Evolutionary conservation across 2,888 invertebrate genomes (phyloP).

Genomic region (Tethea ocularis): DNA sequence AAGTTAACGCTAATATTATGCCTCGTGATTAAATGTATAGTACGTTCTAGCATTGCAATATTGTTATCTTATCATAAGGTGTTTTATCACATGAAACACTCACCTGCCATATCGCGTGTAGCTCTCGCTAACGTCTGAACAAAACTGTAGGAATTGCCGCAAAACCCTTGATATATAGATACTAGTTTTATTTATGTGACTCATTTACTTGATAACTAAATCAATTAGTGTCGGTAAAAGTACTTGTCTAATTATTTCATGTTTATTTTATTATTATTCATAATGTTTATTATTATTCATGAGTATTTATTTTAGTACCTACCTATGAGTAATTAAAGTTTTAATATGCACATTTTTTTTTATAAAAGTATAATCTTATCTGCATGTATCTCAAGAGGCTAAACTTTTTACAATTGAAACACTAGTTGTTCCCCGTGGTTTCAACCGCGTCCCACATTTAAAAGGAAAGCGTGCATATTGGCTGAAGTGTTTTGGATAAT

Average conservation of each 20-base stretch:
- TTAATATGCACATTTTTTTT: background rate
- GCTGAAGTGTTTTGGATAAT: too few relatives aligned
- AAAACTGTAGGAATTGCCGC: background rate
- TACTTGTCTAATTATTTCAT: background rate
- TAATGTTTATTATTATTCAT: background rate
- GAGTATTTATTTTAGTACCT: background rate
- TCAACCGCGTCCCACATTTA: too few relatives aligned
- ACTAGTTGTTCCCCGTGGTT: too few relatives aligned
- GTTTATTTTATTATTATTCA: background rate
- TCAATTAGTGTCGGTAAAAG: background rate
- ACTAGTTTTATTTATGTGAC: background rate
- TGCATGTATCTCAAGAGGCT: too few relatives aligned
- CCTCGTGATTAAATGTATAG: slow-evolving; percentile 10
- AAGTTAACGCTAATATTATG: background rate
- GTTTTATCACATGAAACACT: slow-evolving; percentile 18
- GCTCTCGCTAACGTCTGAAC: background rate
- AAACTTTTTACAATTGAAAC: too few relatives aligned
- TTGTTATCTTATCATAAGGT: slow-evolving; percentile 30
- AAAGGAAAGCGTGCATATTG: too few relatives aligned
- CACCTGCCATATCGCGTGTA: slow-evolving; percentile 50
- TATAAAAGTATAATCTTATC: too few relatives aligned
- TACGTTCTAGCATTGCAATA: slow-evolving; percentile 27
- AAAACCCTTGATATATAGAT: background rate
- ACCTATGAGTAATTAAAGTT: background rate
- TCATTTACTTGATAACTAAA: background rate